phyloP scores from a whole-genome alignment of 2,888 invertebrate genomes.

The Spilarctia lutea region DNA sequence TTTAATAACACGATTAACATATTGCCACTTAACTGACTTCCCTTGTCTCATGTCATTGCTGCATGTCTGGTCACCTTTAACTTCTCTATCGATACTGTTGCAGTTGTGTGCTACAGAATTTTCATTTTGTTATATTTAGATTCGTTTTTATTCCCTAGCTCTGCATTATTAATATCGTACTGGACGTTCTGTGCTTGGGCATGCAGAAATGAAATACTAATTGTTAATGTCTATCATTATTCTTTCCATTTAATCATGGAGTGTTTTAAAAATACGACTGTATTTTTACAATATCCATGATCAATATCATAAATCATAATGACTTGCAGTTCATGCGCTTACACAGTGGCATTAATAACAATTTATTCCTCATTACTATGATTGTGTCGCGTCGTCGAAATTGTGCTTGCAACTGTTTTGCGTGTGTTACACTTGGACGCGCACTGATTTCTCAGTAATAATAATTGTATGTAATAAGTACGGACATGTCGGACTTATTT shows the following conservation, averaged over 20 bases:
- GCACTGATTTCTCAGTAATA: conserved; percentile 56
- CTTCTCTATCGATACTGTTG: conserved; percentile 64
- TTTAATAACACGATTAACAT: conserved; percentile 25
- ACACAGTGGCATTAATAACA: conserved; percentile 80
- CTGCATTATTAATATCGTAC: conserved; percentile 72
- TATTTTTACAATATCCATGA: conserved; percentile 69
- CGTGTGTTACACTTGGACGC: conserved; percentile 64
- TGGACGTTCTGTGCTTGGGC: conserved; percentile 83
- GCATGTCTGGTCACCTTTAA: conserved; percentile 85
- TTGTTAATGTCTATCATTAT: conserved; percentile 65
- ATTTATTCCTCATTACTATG: conserved; percentile 62
- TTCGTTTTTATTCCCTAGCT: conserved; percentile 64
- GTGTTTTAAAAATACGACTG: conserved; percentile 55
- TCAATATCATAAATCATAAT: conserved; percentile 74
- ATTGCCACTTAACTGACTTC: conserved; percentile 27
- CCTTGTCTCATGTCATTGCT: conserved; percentile 74
- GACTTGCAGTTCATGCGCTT: conserved; percentile 75
- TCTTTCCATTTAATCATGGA: conserved; percentile 58
- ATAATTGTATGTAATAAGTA: conserved; percentile 45
- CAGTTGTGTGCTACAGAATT: conserved; percentile 69
- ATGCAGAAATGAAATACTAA: conserved; percentile 84
- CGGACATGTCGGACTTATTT: conserved; percentile 24
- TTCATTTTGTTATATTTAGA: conserved; percentile 64
- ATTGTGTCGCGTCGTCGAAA: conserved; percentile 42
- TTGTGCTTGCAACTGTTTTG: conserved; percentile 56